These are phyloP conservation scores for Nibea coibor DNA, from an alignment of 2,113 vertebrate genomes.

Conservation along the genomic window DNA sequence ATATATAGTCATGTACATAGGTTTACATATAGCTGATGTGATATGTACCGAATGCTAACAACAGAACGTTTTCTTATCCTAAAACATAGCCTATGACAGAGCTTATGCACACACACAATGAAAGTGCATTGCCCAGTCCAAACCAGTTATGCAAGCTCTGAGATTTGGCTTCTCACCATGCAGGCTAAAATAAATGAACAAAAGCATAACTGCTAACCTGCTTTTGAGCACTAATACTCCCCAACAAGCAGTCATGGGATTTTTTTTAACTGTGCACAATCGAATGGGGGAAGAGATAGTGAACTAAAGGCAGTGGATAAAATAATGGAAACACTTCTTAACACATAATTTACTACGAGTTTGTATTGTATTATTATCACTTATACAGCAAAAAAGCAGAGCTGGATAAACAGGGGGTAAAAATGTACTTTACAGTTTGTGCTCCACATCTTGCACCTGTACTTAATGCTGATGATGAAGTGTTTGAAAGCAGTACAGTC, in stretches of 20 bases:
- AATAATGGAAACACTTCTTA: background rate
- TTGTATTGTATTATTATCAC: too few relatives aligned
- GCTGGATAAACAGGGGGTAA: too few relatives aligned
- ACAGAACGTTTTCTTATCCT: background rate
- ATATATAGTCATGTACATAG: background rate
- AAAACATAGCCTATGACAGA: background rate
- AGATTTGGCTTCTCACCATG: conserved; percentile 27
- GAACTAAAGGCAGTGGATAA: background rate
- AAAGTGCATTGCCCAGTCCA: conserved; percentile 16
- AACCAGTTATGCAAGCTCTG: conserved; percentile 49
- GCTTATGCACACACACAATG: background rate
- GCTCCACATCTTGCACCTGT: too few relatives aligned
- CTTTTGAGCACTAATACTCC: background rate
- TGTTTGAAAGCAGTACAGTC: background rate
- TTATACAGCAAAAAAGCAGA: too few relatives aligned
- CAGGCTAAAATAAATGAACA: conserved; percentile 17
- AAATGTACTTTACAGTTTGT: background rate
- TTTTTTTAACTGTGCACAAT: background rate
- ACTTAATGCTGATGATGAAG: too few relatives aligned
- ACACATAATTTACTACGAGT: background rate
- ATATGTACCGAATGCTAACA: background rate
- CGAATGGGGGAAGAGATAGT: background rate
- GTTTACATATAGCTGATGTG: conserved; percentile 2
- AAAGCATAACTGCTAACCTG: conserved; percentile 25
- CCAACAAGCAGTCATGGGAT: background rate